phyloP scores from a whole-genome alignment of 2,113 vertebrate species.

The Laticauda laticaudata region DNA sequence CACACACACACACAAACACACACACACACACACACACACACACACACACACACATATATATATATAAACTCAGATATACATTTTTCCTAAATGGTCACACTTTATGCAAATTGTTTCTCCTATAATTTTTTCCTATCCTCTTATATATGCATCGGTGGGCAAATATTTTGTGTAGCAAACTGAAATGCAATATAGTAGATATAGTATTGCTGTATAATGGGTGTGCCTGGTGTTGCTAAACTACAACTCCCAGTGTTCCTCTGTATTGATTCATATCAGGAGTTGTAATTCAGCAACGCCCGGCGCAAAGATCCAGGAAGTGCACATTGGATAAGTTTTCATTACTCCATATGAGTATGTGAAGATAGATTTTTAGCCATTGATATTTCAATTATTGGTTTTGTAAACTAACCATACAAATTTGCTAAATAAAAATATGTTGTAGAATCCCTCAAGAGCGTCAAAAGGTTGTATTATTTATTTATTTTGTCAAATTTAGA shows the following conservation, averaged over 20 bases:
- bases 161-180: background rate
- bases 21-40: no score
- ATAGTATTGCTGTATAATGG: background rate
- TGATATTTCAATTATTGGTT: background rate
- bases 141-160: background rate
- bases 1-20: no score
- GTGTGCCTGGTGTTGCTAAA: background rate
- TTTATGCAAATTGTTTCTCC: background rate
- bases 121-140: background rate
- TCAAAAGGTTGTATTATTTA: background rate
- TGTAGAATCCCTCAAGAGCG: background rate
- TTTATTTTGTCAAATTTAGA: background rate
- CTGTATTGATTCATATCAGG: background rate
- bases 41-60: no score
- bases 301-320: background rate
- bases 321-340: background rate
- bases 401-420: background rate
- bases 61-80: background rate
- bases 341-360: background rate
- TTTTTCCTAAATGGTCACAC: background rate
- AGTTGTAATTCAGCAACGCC: background rate
- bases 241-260: background rate
- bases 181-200: background rate
- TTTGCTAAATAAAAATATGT: background rate
- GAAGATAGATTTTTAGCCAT: background rate